phyloP scores from a whole-genome alignment of 2,113 vertebrate genomes.

The Stigmatopora nigra region DNA sequence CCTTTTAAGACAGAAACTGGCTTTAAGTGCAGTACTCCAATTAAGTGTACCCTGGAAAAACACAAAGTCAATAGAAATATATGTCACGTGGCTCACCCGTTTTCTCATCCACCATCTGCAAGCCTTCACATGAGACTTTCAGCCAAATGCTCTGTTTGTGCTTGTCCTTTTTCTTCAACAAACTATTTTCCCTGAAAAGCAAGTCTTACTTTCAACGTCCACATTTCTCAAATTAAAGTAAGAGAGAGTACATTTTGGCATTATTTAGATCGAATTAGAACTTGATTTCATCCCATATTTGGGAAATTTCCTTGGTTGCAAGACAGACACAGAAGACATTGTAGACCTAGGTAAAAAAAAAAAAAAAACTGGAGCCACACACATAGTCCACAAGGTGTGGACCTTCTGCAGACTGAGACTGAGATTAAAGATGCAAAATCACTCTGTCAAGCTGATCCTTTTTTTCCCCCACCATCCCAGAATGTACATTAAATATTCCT shows the following conservation, averaged over 20 bases:
- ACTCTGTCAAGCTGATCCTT: no score
- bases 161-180: conserved; percentile 61
- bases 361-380: no score
- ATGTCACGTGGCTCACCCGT: conserved; percentile 53
- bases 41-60: neutral
- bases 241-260: neutral
- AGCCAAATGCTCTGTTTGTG: conserved; percentile 73
- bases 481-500: no score
- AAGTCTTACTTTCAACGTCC: neutral
- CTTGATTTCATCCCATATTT: no score
- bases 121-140: conserved; percentile 57
- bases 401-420: no score
- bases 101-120: conserved; percentile 68
- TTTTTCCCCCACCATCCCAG: no score
- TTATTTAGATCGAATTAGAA: neutral
- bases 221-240: neutral
- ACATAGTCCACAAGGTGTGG: no score
- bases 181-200: conserved; percentile 52
- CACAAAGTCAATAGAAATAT: neutral
- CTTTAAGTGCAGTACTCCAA: neutral
- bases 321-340: no score
- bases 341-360: no score
- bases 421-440: no score
- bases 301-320: no score
- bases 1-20: neutral